phyloP scores from a whole-genome alignment of 2,888 invertebrate genomes.

The Brassicogethes aeneus region DNA sequence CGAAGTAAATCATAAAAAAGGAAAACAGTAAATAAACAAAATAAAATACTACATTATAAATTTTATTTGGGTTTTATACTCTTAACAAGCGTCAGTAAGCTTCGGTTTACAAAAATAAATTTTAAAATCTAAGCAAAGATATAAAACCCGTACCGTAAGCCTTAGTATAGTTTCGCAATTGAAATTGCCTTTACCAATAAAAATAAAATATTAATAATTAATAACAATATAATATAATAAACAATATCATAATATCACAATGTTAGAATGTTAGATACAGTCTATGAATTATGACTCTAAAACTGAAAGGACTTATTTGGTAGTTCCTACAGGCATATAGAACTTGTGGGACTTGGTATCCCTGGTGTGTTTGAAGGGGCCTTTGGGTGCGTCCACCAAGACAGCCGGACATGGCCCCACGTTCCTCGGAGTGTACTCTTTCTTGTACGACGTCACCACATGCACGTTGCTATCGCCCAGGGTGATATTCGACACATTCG shows the following conservation, averaged over 20 bases:
- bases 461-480: conserved; percentile 55
- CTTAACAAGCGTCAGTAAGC: conserved; percentile 20
- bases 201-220: conserved; percentile 18
- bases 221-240: conserved; percentile 18
- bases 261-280: conserved; percentile 28
- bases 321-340: conserved; percentile 53
- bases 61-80: conserved; percentile 31
- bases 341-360: conserved; percentile 81
- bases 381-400: conserved; percentile 62
- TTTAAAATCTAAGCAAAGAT: conserved; percentile 17
- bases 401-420: conserved; percentile 73
- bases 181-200: conserved; percentile 15
- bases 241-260: conserved; percentile 29
- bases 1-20: conserved; percentile 9
- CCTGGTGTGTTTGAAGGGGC: conserved; percentile 75
- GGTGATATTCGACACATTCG: conserved; percentile 67
- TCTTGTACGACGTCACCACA: conserved; percentile 63
- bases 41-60: conserved; percentile 22
- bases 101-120: conserved; percentile 17
- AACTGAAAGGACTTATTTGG: conserved; percentile 17
- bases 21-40: conserved; percentile 23
- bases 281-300: conserved; percentile 11
- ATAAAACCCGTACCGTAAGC: conserved; percentile 28
- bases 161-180: conserved; percentile 8
- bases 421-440: conserved; percentile 64